phyloP scores from a whole-genome alignment of 1,140 invertebrate species.

The Temnothorax curvispinosus region DNA sequence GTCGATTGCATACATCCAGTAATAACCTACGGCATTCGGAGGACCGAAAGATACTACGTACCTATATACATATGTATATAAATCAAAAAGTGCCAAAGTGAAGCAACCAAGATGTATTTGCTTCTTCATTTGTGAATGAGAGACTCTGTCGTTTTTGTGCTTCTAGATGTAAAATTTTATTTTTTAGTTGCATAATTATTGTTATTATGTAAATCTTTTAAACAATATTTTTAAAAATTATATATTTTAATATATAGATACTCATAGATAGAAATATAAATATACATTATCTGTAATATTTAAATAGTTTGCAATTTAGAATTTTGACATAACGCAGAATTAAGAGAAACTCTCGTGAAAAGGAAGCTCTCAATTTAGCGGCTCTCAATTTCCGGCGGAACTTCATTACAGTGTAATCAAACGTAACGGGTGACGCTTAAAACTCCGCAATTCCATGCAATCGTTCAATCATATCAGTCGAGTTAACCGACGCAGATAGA shows the following conservation, averaged over 20 bases:
- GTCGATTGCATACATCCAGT: conserved; percentile 17
- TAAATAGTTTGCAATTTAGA: neutral
- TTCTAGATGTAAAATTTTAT: neutral
- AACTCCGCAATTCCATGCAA: conserved; percentile 15
- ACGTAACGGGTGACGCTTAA: conserved; percentile 24
- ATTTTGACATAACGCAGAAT: neutral
- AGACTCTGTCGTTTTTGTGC: neutral
- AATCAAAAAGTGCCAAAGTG: neutral
- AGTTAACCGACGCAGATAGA: conserved; percentile 43
- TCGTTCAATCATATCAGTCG: conserved; percentile 30
- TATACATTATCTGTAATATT: neutral
- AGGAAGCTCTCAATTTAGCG: neutral
- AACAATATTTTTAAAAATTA: neutral
- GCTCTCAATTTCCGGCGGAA: neutral
- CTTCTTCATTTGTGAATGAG: neutral
- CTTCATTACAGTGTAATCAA: conserved; percentile 7
- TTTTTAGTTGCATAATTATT: neutral
- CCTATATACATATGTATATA: neutral
- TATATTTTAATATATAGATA: neutral
- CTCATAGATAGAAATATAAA: too few relatives aligned
- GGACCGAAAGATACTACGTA: neutral
- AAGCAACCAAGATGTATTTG: neutral
- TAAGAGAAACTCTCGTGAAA: neutral
- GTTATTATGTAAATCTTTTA: too few relatives aligned
- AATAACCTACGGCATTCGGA: conserved; percentile 6